Base-by-base conservation (phyloP, 1,140 invertebrate species). In the Magallana angulata region DNA sequence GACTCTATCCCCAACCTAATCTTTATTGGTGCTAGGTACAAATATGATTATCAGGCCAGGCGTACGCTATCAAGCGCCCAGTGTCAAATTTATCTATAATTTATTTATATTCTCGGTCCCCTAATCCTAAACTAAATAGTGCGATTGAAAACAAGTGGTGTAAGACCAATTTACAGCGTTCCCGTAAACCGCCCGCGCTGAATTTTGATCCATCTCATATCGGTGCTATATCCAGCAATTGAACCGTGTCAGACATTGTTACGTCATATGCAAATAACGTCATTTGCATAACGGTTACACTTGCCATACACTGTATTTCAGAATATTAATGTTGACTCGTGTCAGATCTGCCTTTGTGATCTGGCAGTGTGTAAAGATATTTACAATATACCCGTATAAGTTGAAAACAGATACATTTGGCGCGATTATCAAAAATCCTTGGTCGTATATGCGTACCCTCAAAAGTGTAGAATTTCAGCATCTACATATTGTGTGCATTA, bases 1-100 rank as follows among this genome's bases (percentile, higher is more conserved):
- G 36, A 48, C 3, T 48, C 36, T 48, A 48, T 9, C 24, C 68
- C 24, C 12, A 30, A 7, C 60, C 1, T 36, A 76, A 24, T 76
- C 68, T 76, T 76, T 76, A 76, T 76, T 76, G 68, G 68, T 36
- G 68, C 24, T 24, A 76, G 30, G 18, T 76, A 48, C 68, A 76
- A 76, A 76, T 76, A 76, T 9, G 36, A 30, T 76, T 36, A 76
- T 76, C 68, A 24, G 18, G 36, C 24, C 24, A 76, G 68, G 8
- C 18, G 36, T 8, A 30, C 36, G 7, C 7, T 76, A 76, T 76
- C 68, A 12, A 24, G 24, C 68, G 24, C 36, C 36, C 68, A 48
- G 68, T 76, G 68, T 36, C 68, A 76, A 9, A 76, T 76, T 76
- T 76, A 76, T 76, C 68, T 36, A 30, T 30, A 30, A 76, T 76